phyloP scores from a whole-genome alignment of 2,797 vertebrate species.

The Tragelaphus eurycerus region DNA sequence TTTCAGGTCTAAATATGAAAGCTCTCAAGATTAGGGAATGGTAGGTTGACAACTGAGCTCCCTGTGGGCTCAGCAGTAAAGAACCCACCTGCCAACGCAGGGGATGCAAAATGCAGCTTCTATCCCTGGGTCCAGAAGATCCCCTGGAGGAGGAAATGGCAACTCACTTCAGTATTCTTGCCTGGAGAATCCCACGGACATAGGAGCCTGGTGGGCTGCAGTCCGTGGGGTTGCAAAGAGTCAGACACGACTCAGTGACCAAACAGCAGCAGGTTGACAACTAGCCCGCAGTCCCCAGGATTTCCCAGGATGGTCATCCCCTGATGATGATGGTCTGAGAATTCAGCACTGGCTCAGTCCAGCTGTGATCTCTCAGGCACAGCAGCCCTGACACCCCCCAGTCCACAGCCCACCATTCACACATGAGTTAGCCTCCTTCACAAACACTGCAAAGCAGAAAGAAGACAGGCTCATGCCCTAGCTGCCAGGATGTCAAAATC shows the following conservation, averaged over 20 bases:
- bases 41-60: neutral
- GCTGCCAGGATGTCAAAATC: neutral
- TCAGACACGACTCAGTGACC: neutral
- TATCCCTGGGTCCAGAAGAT: neutral
- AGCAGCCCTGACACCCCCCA: neutral
- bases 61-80: neutral
- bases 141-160: neutral
- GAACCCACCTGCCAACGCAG: neutral
- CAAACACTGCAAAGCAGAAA: accelerated
- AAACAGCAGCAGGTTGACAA: neutral
- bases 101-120: neutral
- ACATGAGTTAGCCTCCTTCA: neutral
- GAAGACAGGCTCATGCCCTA: neutral
- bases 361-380: neutral
- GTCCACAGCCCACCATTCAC: neutral
- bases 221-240: neutral
- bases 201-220: neutral
- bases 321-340: neutral
- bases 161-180: neutral
- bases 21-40: neutral
- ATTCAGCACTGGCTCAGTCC: neutral
- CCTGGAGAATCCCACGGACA: neutral
- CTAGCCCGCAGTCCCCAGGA: neutral
- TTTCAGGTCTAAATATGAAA: neutral
- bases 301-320: neutral